These are phyloP conservation scores for Sarcophaga bullata DNA, from an alignment of 1,140 invertebrate genomes.

Conservation along the genomic window DNA sequence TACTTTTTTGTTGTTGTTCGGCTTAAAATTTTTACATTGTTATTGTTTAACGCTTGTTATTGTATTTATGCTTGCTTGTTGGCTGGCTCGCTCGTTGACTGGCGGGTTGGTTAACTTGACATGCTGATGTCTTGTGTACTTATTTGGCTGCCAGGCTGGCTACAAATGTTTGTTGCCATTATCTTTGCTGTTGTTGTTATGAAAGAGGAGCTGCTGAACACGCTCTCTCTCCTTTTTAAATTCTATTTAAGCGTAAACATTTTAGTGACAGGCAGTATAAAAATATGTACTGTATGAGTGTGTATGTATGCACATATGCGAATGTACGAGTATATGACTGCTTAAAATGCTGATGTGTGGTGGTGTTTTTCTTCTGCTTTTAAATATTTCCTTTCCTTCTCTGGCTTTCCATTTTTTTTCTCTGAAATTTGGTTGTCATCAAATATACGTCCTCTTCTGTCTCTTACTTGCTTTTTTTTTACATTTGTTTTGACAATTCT, in stretches of 20 bases:
- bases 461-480: background rate
- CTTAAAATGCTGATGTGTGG: background rate
- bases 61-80: no score
- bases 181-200: slow-evolving; percentile 29
- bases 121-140: background rate
- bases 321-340: background rate
- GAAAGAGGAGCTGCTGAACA: background rate
- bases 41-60: no score
- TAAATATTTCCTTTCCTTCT: background rate
- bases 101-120: no score
- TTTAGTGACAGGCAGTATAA: background rate
- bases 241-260: slow-evolving; percentile 15
- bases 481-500: background rate
- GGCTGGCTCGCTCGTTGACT: background rate
- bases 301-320: no score
- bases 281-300: background rate
- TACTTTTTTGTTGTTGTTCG: no score
- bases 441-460: no score
- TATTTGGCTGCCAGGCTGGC: slow-evolving; percentile 19
- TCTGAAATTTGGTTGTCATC: background rate
- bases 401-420: background rate
- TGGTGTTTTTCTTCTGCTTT: background rate
- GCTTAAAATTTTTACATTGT: no score
- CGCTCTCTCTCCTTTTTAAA: background rate
- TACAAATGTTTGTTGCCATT: background rate